A percentile compares a stretch with the other conserved stretches of the same genome.
Evolutionary conservation across 2,797 vertebrate genomes (phyloP).

Genomic region (Coregonus sp.): DNA sequence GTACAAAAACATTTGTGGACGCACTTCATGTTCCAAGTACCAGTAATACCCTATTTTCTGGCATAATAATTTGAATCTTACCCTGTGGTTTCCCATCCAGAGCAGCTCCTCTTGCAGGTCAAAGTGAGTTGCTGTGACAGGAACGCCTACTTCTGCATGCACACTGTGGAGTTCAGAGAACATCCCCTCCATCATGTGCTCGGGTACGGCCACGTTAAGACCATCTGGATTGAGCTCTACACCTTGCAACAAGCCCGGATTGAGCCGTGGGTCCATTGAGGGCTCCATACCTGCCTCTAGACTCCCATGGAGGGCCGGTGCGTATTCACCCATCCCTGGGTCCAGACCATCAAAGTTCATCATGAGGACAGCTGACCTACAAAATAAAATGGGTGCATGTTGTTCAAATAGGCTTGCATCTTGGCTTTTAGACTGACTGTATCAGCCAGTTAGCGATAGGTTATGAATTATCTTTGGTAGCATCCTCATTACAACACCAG

Average conservation of each 20-base stretch:
- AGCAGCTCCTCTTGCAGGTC: slow-evolving; percentile 96
- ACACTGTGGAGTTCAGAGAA: slow-evolving; percentile 95
- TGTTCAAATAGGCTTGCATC: background rate
- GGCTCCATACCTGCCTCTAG: slow-evolving; percentile 83
- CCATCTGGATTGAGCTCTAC: slow-evolving; percentile 89
- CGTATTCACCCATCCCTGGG: slow-evolving; percentile 86
- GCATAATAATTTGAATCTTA: slow-evolving; percentile 62
- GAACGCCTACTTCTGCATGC: slow-evolving; percentile 91
- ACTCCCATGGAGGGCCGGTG: slow-evolving; percentile 71
- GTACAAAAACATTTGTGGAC: background rate
- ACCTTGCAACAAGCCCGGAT: slow-evolving; percentile 83
- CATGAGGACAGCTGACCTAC: slow-evolving; percentile 48
- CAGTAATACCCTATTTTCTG: background rate
- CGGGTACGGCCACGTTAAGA: slow-evolving; percentile 76
- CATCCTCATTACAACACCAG: no score
- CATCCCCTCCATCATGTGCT: slow-evolving; percentile 93
- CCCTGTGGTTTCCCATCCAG: slow-evolving; percentile 96
- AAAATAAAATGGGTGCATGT: background rate
- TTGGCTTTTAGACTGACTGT: background rate
- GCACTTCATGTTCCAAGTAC: background rate
- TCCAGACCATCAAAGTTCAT: slow-evolving; percentile 96
- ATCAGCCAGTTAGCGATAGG: background rate
- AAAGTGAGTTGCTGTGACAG: slow-evolving; percentile 89
- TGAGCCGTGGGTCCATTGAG: slow-evolving; percentile 85
- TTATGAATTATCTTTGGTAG: background rate